Evolutionary conservation across 1,140 invertebrate species (phyloP), one percentile per base, ranked within the genome.

Genomic region (Anastrepha obliqua): DNA sequence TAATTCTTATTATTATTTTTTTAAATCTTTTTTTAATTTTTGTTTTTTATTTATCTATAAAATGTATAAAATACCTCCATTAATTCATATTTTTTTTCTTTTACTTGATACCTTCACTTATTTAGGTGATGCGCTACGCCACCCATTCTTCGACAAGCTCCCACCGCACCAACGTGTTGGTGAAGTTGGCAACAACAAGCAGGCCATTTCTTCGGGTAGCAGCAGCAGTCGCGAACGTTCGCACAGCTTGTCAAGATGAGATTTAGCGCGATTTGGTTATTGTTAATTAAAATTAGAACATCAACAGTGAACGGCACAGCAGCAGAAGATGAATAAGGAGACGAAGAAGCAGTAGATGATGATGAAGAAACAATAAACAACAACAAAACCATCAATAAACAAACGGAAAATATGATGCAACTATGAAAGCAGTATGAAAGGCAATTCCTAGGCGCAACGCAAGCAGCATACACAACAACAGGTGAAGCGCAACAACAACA

Each of bases 111-210:
- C 42, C 29, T 29, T 29, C 67, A 44, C 64, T n/a, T 62, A 15
- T 64, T 7, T 47, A 93, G 93, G 93, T 59, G 98, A 99, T 89
- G 97, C 98, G 7, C 93, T 99, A 88, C 94, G 95, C 51, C 99
- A 99, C 95, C 96, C 97, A 39, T 99, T 99, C 95, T 99, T 99
- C 94, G 96, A 96, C 89, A 96, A 97, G 90, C 95, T 98, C 89
- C 96, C 97, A 20, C 93, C 95, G 15, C 95, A 97, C 89, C 96
- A 97, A 89, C 94, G 96, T 90, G 93, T 98, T 88, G 95, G 95
- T 89, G 94, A 95, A 58, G 88, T 90, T 87, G 89, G 88, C 87
- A 88, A 88, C 55, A 87, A 74, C 29, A 92, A 92, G 87, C 92
- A 92, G 88, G 90, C 91, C 9, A 87, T 91, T 44, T 92, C 91